Evolutionary conservation across 1,140 invertebrate species (phyloP), one percentile per base, ranked within the genome.

Genomic region (Zaprionus camerounensis): DNA sequence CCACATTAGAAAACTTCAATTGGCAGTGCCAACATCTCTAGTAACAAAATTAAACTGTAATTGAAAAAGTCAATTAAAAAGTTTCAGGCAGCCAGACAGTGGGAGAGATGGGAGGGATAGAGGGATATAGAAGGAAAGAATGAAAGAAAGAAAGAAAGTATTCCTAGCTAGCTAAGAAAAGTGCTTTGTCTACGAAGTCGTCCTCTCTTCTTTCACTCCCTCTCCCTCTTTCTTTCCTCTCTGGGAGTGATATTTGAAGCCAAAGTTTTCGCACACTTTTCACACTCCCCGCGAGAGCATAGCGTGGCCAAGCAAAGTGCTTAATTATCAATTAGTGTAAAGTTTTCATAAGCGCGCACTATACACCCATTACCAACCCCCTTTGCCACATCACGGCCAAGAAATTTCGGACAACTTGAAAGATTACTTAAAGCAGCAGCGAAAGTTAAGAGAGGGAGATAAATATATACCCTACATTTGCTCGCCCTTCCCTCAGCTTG

Each of bases 11-110:
- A 87, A 87, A 87, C 84, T 87, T 87, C 84, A 87, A 87, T 81
- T 87, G 84, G 78, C 84, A 88, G 81, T 66, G 78, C 80, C 66
- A 81, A 76, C 84, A 83, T 81, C 77, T 88, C 78, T 87, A 84
- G 87, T 78, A 87, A 87, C 84, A 87, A 87, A 88, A 87, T 87
- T 87, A 88, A 88, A 90, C 75, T 81, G 85, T 90, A 90, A 90
- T 90, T 90, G 85, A 90, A 90, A 90, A 90, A 90, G 86, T 90
- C 85, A 90, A 90, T 90, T 90, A 90, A 90, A 90, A 90, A 90
- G 73, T 90, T 90, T 85, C 59, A 74, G 70, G n/a, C 58, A 20
- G 13, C 56, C 24, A 26, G 24, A 41, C 38, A 31, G 12, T 49
- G 20, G 76, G 36, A 31, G 51, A 66, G 24, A 34, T 1, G 41